Evolutionary conservation across 2,797 vertebrate species (phyloP).

Genomic region (Gorsachius magnificus): DNA sequence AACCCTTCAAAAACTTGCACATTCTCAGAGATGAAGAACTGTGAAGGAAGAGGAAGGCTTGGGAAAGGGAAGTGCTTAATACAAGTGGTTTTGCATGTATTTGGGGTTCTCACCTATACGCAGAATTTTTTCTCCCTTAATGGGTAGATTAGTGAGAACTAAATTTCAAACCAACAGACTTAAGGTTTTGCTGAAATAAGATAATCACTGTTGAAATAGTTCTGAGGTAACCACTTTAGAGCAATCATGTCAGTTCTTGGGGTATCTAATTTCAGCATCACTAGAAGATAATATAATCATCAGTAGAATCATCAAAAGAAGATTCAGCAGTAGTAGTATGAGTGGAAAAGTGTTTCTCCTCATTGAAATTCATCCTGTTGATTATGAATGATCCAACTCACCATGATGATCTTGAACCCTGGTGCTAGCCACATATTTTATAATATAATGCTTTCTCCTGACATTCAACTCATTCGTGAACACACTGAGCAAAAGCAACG

Average conservation of each 20-base stretch:
- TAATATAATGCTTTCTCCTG: background rate
- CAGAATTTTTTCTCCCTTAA: background rate
- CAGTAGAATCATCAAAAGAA: background rate
- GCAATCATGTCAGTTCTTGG: background rate
- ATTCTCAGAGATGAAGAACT: background rate
- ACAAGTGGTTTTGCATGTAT: background rate
- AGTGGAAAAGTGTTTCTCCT: background rate
- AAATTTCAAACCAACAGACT: background rate
- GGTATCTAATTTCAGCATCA: background rate
- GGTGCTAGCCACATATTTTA: background rate
- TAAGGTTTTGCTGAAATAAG: background rate
- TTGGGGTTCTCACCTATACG: background rate
- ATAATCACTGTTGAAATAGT: background rate
- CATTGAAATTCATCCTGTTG: background rate
- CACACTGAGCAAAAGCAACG: background rate
- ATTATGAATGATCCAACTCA: background rate
- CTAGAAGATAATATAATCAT: background rate
- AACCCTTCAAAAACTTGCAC: background rate
- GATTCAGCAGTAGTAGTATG: background rate
- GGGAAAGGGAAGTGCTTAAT: background rate
- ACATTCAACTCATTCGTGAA: background rate
- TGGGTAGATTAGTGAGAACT: background rate
- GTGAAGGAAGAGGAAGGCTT: background rate
- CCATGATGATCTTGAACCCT: background rate
- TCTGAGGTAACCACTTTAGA: background rate